Conservation (phyloP, 2,113 vertebrate genomes). For the Trogon melanurus region DNA sequence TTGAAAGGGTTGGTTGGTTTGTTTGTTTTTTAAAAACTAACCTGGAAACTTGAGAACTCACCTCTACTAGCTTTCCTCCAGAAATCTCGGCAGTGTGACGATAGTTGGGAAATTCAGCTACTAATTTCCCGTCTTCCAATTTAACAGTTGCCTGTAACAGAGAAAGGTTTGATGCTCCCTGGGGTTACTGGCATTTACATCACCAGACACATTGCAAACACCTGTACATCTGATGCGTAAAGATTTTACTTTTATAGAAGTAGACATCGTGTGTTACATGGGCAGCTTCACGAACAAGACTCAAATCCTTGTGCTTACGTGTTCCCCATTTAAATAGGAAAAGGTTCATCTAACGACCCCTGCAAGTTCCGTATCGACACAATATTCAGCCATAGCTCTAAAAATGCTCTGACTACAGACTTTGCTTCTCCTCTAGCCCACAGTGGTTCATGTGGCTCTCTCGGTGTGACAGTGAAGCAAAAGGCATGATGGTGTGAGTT, state of each 20-base stretch:
- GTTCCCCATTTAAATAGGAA: not conserved
- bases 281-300: not conserved
- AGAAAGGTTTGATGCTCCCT: not conserved
- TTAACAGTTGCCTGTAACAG: constrained; percentile 76
- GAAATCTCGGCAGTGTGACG: constrained; percentile 80
- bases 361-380: not conserved
- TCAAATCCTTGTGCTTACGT: not conserved
- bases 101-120: constrained; percentile 83
- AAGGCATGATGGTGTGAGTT: not conserved
- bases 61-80: constrained; percentile 85
- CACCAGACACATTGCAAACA: not conserved
- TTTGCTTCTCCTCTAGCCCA: not conserved
- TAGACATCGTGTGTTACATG: not conserved
- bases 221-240: not conserved
- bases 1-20: not conserved
- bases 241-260: not conserved
- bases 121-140: constrained; percentile 80
- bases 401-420: not conserved
- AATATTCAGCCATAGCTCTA: not conserved
- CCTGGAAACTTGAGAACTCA: constrained; percentile 59
- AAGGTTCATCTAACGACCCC: not conserved
- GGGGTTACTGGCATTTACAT: not conserved
- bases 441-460: not conserved
- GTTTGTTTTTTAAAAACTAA: not conserved
- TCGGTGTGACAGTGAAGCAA: not conserved